Evolutionary conservation across 2,888 invertebrate species (phyloP).

Genomic region (Eristalis intricaria): DNA sequence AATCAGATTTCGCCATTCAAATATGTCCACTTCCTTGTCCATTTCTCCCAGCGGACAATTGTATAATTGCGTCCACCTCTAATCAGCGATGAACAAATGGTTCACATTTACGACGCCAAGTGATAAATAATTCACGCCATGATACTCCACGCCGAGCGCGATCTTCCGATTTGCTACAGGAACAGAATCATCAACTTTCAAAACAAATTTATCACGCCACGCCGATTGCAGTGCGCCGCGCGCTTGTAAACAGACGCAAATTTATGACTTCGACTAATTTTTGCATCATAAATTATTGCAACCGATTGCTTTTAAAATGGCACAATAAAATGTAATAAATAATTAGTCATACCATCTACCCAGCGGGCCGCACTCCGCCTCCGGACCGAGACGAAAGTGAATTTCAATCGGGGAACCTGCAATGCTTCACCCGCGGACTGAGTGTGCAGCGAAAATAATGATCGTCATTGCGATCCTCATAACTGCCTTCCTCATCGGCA

Average conservation of each 20-base stretch:
- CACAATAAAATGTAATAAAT: constrained; percentile 47
- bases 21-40: not conserved
- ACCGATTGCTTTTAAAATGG: not conserved
- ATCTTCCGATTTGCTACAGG: not conserved
- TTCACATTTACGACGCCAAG: not conserved
- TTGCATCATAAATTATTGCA: not conserved
- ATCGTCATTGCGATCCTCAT: not conserved
- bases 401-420: not conserved
- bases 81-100: not conserved
- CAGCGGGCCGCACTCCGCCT: constrained; percentile 12
- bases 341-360: constrained; percentile 40
- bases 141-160: not conserved
- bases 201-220: not conserved
- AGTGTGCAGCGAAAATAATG: not conserved
- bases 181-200: not conserved
- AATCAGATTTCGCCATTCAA: not conserved
- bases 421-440: too few relatives aligned
- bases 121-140: not conserved
- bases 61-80: not conserved
- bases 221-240: not conserved
- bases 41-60: not conserved
- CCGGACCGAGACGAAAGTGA: not conserved
- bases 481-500: not conserved
- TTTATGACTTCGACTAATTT: not conserved
- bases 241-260: not conserved